Conservation (phyloP, 2,113 vertebrate species). For the Odocoileus virginianus region DNA sequence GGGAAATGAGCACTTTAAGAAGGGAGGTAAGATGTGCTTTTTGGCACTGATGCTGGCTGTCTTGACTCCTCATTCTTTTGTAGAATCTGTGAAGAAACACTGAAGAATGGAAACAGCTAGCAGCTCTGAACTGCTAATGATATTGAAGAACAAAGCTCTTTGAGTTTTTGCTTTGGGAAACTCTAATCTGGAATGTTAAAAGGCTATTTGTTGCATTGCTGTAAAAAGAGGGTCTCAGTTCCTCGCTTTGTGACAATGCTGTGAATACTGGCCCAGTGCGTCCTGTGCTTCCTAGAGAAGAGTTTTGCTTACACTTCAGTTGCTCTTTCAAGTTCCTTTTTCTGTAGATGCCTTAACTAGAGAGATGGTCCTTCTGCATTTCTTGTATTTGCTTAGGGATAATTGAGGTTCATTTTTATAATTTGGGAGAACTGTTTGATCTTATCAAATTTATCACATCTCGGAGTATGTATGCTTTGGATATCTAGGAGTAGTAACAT, state of each 20-base stretch:
- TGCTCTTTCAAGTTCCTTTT: not conserved
- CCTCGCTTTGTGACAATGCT: not conserved
- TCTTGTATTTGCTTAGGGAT: not conserved
- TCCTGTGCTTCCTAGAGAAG: not conserved
- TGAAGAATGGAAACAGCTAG: not conserved
- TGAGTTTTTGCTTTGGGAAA: not conserved
- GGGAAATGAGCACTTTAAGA: constrained; percentile 93
- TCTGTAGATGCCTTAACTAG: not conserved
- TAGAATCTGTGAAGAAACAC: not conserved
- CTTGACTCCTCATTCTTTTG: not conserved
- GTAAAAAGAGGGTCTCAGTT: not conserved
- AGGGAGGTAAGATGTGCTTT: constrained; percentile 82
- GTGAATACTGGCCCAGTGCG: not conserved
- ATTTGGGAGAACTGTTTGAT: not conserved
- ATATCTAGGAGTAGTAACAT: not conserved
- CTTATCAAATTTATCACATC: not conserved
- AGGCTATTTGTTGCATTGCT: not conserved
- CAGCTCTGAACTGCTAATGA: not conserved
- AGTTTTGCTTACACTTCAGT: not conserved
- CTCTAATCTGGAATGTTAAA: not conserved
- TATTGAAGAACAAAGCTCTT: not conserved
- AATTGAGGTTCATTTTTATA: not conserved
- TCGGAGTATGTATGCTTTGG: not conserved
- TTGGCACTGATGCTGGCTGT: not conserved
- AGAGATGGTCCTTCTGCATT: not conserved